Evolutionary conservation across 2,888 invertebrate species (phyloP).

Genomic region (Hypomecis punctinalis): DNA sequence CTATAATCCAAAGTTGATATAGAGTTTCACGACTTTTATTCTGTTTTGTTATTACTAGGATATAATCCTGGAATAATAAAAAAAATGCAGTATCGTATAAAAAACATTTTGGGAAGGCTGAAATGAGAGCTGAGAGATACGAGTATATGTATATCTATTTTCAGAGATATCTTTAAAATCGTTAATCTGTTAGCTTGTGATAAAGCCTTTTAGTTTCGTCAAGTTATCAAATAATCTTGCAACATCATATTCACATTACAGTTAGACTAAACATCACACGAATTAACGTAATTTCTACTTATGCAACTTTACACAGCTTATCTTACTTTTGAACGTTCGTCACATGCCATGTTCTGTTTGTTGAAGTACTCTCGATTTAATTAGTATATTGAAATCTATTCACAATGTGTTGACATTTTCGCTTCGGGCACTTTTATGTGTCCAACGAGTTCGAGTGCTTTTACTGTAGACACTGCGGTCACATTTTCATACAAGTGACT

Average conservation of each 20-base stretch:
- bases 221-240: slow-evolving; percentile 9
- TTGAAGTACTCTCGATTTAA: slow-evolving; percentile 56
- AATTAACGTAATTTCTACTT: slow-evolving; percentile 17
- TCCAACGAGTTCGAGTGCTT: slow-evolving; percentile 52
- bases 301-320: slow-evolving; percentile 29
- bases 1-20: too few relatives aligned
- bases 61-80: too few relatives aligned
- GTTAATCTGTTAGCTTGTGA: background rate
- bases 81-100: too few relatives aligned
- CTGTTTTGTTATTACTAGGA: too few relatives aligned
- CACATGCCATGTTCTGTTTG: slow-evolving; percentile 45
- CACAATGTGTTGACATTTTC: slow-evolving; percentile 39
- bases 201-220: slow-evolving; percentile 4
- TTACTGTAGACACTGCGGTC: slow-evolving; percentile 50
- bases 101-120: too few relatives aligned
- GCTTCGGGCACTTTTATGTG: slow-evolving; percentile 45
- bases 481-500: slow-evolving; percentile 33
- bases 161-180: slow-evolving; percentile 1
- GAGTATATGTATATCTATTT: background rate
- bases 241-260: slow-evolving; percentile 17
- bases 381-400: slow-evolving; percentile 49
- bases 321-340: slow-evolving; percentile 33
- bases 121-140: too few relatives aligned
- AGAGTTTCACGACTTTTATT: too few relatives aligned
- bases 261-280: slow-evolving; percentile 13